phyloP scores from a whole-genome alignment of 1,140 invertebrate species.

The Caenorhabditis tropicalis region DNA sequence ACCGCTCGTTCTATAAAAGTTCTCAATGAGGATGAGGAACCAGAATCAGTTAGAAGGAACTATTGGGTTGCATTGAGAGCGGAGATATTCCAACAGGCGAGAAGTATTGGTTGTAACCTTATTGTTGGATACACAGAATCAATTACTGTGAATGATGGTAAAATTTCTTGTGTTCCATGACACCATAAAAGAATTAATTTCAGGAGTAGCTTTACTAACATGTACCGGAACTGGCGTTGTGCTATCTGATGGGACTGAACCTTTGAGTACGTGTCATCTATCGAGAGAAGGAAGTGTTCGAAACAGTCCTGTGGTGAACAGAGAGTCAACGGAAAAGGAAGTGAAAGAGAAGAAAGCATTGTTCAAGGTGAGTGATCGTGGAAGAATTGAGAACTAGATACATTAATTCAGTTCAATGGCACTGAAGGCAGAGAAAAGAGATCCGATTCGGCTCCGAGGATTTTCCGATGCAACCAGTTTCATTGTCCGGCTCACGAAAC shows the following conservation, averaged over 20 bases:
- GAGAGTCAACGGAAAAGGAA: neutral
- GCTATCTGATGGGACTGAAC: neutral
- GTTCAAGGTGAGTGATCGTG: neutral
- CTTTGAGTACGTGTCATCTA: neutral
- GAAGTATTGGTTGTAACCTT: constrained; percentile 41
- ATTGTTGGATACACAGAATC: constrained; percentile 49
- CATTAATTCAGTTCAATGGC: constrained; percentile 39
- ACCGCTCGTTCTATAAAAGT: neutral
- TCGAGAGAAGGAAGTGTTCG: neutral
- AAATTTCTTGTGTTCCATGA: neutral
- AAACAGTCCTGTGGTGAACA: constrained; percentile 19
- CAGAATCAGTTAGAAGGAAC: neutral
- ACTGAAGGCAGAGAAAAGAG: constrained; percentile 11
- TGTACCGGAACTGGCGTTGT: constrained; percentile 28
- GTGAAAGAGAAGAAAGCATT: neutral
- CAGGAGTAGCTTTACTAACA: constrained; percentile 7
- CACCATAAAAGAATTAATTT: neutral
- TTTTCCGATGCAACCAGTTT: constrained; percentile 27
- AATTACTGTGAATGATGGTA: constrained; percentile 39
- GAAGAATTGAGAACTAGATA: too few species aligned
- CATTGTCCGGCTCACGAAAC: neutral
- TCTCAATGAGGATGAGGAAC: constrained; percentile 31
- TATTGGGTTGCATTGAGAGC: constrained; percentile 30
- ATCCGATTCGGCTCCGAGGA: constrained; percentile 6
- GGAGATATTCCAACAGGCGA: constrained; percentile 45